phyloP scores from a whole-genome alignment of 2,113 vertebrate genomes.

The Corvus moneduloides region DNA sequence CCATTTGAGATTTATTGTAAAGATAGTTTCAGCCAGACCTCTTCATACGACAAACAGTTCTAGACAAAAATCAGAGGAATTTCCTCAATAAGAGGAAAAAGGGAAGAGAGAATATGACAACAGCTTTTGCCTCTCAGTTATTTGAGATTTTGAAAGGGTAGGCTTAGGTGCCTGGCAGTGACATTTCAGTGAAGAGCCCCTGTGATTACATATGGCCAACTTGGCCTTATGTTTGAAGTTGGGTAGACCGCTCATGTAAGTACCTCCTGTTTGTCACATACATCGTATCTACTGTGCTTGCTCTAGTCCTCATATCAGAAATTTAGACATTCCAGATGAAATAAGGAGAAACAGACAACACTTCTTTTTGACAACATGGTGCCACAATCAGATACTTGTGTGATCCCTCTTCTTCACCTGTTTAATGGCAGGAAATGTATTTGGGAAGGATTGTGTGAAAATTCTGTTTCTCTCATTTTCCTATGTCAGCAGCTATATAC shows the following conservation, averaged over 20 bases:
- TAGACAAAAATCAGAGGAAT: conserved; percentile 45
- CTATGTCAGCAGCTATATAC: background rate
- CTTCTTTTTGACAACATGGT: background rate
- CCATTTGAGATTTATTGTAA: conserved; percentile 11
- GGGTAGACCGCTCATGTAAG: background rate
- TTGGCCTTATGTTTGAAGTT: background rate
- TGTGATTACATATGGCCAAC: background rate
- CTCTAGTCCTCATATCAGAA: background rate
- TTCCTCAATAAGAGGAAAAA: background rate
- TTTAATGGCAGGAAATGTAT: background rate
- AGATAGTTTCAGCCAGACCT: conserved; percentile 25
- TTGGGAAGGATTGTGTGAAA: background rate
- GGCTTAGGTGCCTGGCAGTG: background rate
- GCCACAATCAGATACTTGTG: conserved; percentile 1
- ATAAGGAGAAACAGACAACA: background rate
- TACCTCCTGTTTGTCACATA: background rate
- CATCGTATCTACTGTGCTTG: rapidly evolving
- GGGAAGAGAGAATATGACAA: background rate
- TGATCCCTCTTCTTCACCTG: background rate
- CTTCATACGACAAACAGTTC: conserved; percentile 37
- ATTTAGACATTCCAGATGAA: background rate
- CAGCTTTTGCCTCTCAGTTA: background rate
- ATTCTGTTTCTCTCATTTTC: background rate
- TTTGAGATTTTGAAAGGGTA: background rate
- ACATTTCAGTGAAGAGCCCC: background rate